Percentiles rank a stretch among this genome's conserved stretches.
These are phyloP conservation scores for Drosophila repleta DNA, from an alignment of 1,140 invertebrate species.

Conservation along the genomic window DNA sequence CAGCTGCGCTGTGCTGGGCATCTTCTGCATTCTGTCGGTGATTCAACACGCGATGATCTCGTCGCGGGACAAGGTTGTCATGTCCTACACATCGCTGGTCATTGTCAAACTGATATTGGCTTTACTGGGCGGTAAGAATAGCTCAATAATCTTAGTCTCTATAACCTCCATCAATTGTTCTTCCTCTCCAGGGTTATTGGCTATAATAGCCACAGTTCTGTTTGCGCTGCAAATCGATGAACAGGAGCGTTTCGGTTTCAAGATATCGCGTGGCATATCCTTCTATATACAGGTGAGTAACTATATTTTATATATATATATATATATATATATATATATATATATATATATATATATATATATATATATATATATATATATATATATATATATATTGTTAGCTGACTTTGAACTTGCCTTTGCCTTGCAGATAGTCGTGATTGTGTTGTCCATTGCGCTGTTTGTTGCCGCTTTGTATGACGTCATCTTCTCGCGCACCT, in stretches of 20 bases:
- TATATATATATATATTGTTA: no score
- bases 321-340: no score
- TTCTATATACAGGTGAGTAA: conserved; percentile 92
- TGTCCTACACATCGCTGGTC: conserved; percentile 90
- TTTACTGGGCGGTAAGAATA: conserved; percentile 89
- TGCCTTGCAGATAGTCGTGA: conserved; percentile 88
- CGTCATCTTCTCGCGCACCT: conserved; percentile 87
- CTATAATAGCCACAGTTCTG: conserved; percentile 90
- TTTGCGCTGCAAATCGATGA: conserved; percentile 93
- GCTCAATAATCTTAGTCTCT: not conserved
- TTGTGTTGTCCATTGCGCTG: conserved; percentile 89
- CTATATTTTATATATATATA: no score
- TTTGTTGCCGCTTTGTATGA: conserved; percentile 92
- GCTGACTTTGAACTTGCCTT: not conserved
- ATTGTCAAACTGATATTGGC: conserved; percentile 91
- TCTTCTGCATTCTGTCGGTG: conserved; percentile 90
- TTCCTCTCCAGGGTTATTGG: conserved; percentile 88
- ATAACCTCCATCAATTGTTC: no score
- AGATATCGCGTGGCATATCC: conserved; percentile 90
- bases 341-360: no score
- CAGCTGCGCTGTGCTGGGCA: conserved; percentile 88
- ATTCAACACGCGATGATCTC: conserved; percentile 93
- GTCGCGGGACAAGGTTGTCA: conserved; percentile 90
- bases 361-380: no score
- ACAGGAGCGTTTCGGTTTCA: conserved; percentile 88